Evolutionary conservation across 2,888 invertebrate species (phyloP).

Genomic region (Andrena bicolor): DNA sequence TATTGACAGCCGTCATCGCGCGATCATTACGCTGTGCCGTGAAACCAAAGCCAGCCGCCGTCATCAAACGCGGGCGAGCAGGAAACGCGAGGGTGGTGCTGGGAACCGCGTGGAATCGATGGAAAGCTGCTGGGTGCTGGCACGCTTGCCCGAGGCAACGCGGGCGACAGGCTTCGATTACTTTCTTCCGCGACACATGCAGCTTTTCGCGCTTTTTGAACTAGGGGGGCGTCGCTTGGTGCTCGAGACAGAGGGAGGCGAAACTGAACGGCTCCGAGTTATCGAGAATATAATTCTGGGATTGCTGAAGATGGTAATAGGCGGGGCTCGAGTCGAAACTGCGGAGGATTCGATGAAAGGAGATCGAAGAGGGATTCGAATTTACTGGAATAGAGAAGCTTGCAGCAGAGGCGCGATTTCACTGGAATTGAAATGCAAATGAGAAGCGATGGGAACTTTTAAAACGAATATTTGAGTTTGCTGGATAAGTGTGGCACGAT

Average conservation of each 20-base stretch:
- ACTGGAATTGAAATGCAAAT: too few relatives aligned
- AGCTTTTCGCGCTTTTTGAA: constrained; percentile 9
- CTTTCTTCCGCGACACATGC: constrained; percentile 72
- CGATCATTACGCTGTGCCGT: constrained; percentile 71
- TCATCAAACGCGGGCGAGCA: constrained; percentile 20
- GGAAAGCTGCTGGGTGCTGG: constrained; percentile 51
- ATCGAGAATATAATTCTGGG: too few relatives aligned
- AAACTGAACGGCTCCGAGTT: not conserved
- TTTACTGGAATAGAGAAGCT: too few relatives aligned
- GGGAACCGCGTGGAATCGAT: constrained; percentile 41
- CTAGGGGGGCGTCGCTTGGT: not conserved
- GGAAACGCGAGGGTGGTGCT: constrained; percentile 30
- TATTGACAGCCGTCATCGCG: constrained; percentile 78
- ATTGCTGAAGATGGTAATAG: too few relatives aligned
- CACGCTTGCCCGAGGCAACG: constrained; percentile 63
- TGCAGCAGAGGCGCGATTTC: too few relatives aligned
- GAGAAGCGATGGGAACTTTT: too few relatives aligned
- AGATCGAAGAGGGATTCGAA: too few relatives aligned
- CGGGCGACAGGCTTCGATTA: constrained; percentile 72
- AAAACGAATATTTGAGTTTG: too few relatives aligned
- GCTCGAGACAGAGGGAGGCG: constrained; percentile 1
- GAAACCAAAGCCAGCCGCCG: constrained; percentile 43
- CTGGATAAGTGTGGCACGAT: too few relatives aligned
- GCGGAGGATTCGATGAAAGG: too few relatives aligned
- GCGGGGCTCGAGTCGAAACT: too few relatives aligned